These are phyloP conservation scores for Oriolus oriolus DNA, from an alignment of 2,113 vertebrate species.

Conservation along the genomic window DNA sequence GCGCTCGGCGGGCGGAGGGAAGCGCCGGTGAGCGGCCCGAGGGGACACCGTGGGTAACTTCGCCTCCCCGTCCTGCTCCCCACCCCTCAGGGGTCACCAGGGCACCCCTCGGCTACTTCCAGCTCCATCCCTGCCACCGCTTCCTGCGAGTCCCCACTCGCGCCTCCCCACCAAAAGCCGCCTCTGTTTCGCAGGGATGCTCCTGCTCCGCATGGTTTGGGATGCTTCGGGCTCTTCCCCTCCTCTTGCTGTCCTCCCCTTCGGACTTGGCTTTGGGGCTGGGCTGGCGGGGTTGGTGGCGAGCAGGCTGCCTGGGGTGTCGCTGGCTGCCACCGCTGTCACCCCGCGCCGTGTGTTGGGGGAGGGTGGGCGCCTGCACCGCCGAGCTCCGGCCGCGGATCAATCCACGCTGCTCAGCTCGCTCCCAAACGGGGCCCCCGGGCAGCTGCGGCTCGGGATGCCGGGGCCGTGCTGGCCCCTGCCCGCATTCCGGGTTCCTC, in stretches of 20 bases:
- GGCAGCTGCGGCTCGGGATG: background rate
- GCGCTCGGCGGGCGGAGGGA: background rate
- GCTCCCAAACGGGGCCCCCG: accelerated
- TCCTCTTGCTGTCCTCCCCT: background rate
- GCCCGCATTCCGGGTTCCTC: accelerated
- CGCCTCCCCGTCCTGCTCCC: background rate
- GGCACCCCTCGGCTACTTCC: background rate
- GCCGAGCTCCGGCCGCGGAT: accelerated
- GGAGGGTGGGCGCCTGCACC: accelerated
- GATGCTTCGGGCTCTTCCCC: background rate
- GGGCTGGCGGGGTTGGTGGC: background rate
- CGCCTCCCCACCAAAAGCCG: background rate
- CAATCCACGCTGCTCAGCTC: accelerated
- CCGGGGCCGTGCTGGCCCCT: background rate
- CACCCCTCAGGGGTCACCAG: accelerated
- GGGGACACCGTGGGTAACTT: background rate
- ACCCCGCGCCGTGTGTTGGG: accelerated
- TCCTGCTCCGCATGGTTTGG: accelerated
- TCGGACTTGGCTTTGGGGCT: background rate
- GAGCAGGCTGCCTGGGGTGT: accelerated
- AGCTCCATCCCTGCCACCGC: background rate
- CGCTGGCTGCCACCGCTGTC: background rate
- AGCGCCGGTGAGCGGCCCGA: background rate
- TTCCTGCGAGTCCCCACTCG: background rate
- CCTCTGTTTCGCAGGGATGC: background rate